phyloP scores from a whole-genome alignment of 1,140 invertebrate species.

The Copidosoma floridanum region DNA sequence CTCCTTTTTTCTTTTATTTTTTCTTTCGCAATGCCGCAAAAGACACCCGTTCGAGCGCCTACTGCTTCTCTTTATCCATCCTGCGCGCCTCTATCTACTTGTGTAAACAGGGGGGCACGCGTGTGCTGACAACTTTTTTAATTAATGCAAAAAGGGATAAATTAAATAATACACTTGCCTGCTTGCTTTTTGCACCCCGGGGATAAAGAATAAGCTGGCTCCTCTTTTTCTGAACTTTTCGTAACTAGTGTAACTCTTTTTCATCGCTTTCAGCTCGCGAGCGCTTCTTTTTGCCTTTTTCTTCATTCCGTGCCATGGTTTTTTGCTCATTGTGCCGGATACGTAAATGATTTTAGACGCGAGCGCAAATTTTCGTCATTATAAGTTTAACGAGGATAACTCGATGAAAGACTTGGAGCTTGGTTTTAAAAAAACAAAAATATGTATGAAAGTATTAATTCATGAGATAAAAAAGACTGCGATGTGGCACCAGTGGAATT shows the following conservation, averaged over 20 bases:
- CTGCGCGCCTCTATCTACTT: background rate
- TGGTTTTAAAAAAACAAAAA: too few relatives aligned
- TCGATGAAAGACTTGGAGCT: too few relatives aligned
- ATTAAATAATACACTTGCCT: constrained; percentile 20
- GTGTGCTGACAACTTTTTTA: constrained; percentile 17
- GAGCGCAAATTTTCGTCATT: constrained; percentile 7
- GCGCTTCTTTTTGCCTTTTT: background rate
- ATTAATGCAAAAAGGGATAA: constrained; percentile 21
- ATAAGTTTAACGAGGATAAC: constrained; percentile 5
- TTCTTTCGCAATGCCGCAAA: too few relatives aligned
- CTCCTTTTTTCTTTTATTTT: too few relatives aligned
- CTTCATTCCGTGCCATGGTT: background rate
- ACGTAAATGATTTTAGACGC: constrained; percentile 2
- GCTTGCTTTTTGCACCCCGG: constrained; percentile 4
- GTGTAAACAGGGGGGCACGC: background rate
- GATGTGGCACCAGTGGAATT: background rate
- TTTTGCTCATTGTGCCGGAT: background rate
- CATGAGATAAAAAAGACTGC: background rate
- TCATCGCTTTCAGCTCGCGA: background rate
- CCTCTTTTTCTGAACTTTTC: constrained; percentile 6
- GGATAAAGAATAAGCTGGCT: constrained; percentile 13
- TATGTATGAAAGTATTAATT: background rate
- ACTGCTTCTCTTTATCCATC: background rate
- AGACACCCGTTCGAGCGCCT: too few relatives aligned
- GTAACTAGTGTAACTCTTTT: constrained; percentile 17